phyloP scores from a whole-genome alignment of 2,113 vertebrate species.

The Grantiella picta region DNA sequence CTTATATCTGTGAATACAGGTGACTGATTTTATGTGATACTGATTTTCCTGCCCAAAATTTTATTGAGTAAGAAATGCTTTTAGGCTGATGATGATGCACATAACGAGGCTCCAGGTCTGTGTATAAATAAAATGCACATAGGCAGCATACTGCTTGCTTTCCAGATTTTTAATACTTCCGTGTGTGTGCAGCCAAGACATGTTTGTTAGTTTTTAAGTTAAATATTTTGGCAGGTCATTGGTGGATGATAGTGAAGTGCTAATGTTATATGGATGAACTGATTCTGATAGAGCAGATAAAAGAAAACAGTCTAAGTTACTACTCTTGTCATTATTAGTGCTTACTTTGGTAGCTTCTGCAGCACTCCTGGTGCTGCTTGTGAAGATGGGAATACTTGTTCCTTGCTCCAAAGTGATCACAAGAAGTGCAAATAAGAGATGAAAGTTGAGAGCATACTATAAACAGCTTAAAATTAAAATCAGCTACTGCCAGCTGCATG shows the following conservation, averaged over 20 bases:
- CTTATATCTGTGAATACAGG: background rate
- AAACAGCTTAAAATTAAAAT: background rate
- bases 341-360: background rate
- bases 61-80: background rate
- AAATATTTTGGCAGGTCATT: slow-evolving; percentile 38
- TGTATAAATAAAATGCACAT: background rate
- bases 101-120: background rate
- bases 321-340: background rate
- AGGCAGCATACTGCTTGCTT: background rate
- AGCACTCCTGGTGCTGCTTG: background rate
- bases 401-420: background rate
- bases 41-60: background rate
- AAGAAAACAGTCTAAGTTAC: background rate
- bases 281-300: background rate
- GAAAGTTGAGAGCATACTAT: background rate
- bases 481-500: background rate
- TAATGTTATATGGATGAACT: background rate
- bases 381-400: background rate
- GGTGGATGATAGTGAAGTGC: background rate
- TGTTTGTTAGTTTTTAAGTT: background rate
- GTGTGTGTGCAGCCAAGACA: background rate
- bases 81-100: background rate
- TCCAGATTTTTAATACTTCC: background rate
- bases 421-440: background rate
- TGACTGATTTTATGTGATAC: background rate